These are phyloP conservation scores for Eupeodes latifasciatus DNA, from an alignment of 2,888 invertebrate genomes.

Conservation along the genomic window DNA sequence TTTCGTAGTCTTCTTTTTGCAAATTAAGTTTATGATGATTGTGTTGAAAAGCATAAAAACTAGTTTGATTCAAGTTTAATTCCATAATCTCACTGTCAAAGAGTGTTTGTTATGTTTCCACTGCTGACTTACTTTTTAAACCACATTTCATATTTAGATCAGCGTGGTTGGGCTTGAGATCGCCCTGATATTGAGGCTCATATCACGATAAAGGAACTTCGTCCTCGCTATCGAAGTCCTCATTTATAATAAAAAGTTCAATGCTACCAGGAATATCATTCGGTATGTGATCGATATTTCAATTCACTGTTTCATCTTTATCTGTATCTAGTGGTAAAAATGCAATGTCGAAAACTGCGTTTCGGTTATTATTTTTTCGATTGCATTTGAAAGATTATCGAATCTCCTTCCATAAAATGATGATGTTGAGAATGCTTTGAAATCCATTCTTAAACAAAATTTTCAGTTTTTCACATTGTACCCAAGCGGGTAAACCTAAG, in stretches of 20 bases:
- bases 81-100: not conserved
- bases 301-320: not conserved
- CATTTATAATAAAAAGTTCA: constrained; percentile 20
- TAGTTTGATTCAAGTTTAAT: not conserved
- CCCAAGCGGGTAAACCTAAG: too few relatives aligned
- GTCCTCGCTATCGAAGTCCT: constrained; percentile 29
- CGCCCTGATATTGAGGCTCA: constrained; percentile 27
- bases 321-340: too few relatives aligned
- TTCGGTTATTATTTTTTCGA: too few relatives aligned
- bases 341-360: too few relatives aligned
- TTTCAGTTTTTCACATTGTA: too few relatives aligned
- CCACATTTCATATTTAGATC: constrained; percentile 31
- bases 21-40: too few relatives aligned
- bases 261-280: not conserved
- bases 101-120: constrained; percentile 18
- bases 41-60: too few relatives aligned
- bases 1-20: too few relatives aligned
- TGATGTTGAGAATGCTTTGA: too few relatives aligned
- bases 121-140: constrained; percentile 1
- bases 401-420: too few relatives aligned
- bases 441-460: too few relatives aligned
- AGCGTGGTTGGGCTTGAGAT: constrained; percentile 39
- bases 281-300: constrained; percentile 10
- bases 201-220: constrained; percentile 41
- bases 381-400: too few relatives aligned